Evolutionary conservation across 2,888 invertebrate species (phyloP).

Genomic region (Chirona hameri): DNA sequence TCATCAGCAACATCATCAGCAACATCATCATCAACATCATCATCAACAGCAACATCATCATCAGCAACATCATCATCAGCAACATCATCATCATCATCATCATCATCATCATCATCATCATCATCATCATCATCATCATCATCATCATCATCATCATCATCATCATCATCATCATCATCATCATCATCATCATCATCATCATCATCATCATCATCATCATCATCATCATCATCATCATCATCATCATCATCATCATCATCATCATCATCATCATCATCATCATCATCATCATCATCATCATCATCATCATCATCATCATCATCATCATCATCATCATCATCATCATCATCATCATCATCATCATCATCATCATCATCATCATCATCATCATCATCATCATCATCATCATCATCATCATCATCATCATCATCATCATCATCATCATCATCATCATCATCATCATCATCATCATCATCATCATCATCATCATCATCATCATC

Average conservation of each 20-base stretch:
- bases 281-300: conserved; percentile 22
- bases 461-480: conserved; percentile 22
- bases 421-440: conserved; percentile 22
- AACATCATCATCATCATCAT: too few species aligned
- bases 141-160: conserved; percentile 7
- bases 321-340: conserved; percentile 22
- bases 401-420: conserved; percentile 22
- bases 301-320: conserved; percentile 22
- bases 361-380: background rate
- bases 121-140: too few species aligned
- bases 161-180: conserved; percentile 22
- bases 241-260: conserved; percentile 22
- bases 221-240: conserved; percentile 22
- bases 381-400: background rate
- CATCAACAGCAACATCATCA: too few species aligned
- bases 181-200: conserved; percentile 22
- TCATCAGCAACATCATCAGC: too few species aligned
- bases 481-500: conserved; percentile 22
- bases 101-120: too few species aligned
- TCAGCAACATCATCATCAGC: too few species aligned
- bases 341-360: conserved; percentile 22
- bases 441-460: conserved; percentile 22
- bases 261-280: conserved; percentile 22
- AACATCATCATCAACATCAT: too few species aligned
- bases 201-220: conserved; percentile 22